Conservation (phyloP, 2,797 vertebrate species). For the Sus cebifrons region DNA sequence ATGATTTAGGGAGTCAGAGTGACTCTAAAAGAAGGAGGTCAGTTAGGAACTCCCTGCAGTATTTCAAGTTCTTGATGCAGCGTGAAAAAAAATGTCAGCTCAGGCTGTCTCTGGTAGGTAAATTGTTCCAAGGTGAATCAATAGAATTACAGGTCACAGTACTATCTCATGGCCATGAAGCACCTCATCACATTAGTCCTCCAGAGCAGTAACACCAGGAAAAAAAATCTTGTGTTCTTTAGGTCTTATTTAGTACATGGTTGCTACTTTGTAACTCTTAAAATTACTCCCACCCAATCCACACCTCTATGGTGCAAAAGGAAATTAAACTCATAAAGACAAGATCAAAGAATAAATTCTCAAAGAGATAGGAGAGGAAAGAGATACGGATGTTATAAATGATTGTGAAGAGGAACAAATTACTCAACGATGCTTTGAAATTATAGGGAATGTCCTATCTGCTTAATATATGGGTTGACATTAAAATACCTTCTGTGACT, state of each 20-base stretch:
- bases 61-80: conserved; percentile 52
- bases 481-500: conserved; percentile 73
- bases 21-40: not conserved
- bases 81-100: conserved; percentile 27
- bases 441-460: conserved; percentile 59
- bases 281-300: conserved; percentile 42
- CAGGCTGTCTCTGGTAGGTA: conserved; percentile 2
- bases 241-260: not conserved
- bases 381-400: conserved; percentile 40
- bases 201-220: not conserved
- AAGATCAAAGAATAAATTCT: conserved; percentile 63
- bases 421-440: conserved; percentile 55
- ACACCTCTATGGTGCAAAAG: not conserved
- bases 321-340: conserved; percentile 54
- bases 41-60: conserved; percentile 17
- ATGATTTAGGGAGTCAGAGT: not conserved
- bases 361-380: conserved; percentile 46
- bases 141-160: conserved; percentile 48
- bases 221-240: not conserved
- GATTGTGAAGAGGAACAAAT: conserved; percentile 50
- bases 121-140: conserved; percentile 70
- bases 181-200: not conserved
- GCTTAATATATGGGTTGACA: conserved; percentile 68
- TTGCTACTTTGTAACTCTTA: conserved; percentile 13
- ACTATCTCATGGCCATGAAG: not conserved